These are phyloP conservation scores for Petaurus breviceps DNA, from an alignment of 2,113 vertebrate species.

Conservation along the genomic window DNA sequence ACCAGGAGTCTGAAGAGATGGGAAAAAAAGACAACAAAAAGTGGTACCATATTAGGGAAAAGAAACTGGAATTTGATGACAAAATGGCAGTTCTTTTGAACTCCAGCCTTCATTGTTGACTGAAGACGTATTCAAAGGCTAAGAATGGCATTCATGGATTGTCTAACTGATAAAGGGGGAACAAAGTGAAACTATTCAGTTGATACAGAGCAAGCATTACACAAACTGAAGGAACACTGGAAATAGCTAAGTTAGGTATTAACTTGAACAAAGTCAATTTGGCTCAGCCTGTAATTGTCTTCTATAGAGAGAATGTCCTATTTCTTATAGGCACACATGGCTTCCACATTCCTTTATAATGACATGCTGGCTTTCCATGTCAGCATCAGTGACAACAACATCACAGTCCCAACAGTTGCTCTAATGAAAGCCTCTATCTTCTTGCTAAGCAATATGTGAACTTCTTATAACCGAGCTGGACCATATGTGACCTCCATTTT, in stretches of 20 bases:
- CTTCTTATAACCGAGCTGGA: slow-evolving; percentile 19
- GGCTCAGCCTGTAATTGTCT: slow-evolving; percentile 59
- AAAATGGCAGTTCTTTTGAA: slow-evolving; percentile 52
- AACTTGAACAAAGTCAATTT: slow-evolving; percentile 63
- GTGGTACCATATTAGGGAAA: slow-evolving; percentile 38
- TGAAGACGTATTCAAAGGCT: slow-evolving; percentile 42
- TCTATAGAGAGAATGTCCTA: slow-evolving; percentile 20
- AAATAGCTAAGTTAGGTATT: slow-evolving; percentile 67
- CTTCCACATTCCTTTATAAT: slow-evolving; percentile 67
- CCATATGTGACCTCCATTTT: slow-evolving; percentile 16
- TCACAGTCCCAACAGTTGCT: slow-evolving; percentile 50
- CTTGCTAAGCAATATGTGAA: slow-evolving; percentile 51
- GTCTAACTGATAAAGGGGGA: slow-evolving; percentile 23
- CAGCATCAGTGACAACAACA: slow-evolving; percentile 49
- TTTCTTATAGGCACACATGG: slow-evolving; percentile 34
- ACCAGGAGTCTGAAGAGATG: slow-evolving; percentile 10
- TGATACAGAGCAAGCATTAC: slow-evolving; percentile 15
- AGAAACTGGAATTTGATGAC: slow-evolving; percentile 50
- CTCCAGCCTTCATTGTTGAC: slow-evolving; percentile 31
- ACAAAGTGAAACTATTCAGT: neutral
- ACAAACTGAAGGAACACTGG: slow-evolving; percentile 39
- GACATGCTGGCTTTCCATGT: slow-evolving; percentile 50
- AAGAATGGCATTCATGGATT: slow-evolving; percentile 44
- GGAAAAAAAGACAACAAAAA: neutral
- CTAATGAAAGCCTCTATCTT: slow-evolving; percentile 28